A percentile compares a stretch with the other conserved stretches of the same genome.
Evolutionary conservation across 1,140 invertebrate genomes (phyloP).

Genomic region (Pentalonia nigronervosa): DNA sequence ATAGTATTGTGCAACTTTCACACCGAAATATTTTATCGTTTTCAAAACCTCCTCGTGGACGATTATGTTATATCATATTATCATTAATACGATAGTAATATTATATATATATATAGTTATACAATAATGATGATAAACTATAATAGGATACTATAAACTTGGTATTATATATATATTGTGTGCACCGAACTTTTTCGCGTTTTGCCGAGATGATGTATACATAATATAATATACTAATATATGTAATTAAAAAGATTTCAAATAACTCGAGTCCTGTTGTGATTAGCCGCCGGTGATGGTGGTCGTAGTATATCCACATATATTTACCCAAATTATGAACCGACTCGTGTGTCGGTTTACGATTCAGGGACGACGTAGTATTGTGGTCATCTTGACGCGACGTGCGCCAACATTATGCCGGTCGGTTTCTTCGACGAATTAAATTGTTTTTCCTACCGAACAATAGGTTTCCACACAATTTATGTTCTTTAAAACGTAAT

Average conservation of each 20-base stretch:
- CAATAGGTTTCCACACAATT: slow-evolving; percentile 9
- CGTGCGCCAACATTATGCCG: neutral
- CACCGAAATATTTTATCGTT: neutral
- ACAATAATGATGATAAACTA: too few relatives aligned
- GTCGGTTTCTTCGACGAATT: neutral
- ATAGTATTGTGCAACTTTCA: neutral
- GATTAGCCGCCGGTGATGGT: neutral
- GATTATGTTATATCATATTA: neutral
- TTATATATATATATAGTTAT: too few relatives aligned
- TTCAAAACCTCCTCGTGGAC: neutral
- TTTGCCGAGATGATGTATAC: neutral
- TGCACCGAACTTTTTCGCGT: neutral
- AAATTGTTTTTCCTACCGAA: neutral
- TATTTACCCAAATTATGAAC: neutral
- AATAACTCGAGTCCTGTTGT: neutral
- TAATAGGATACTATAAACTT: neutral
- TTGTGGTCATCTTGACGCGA: neutral
- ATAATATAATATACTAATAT: neutral
- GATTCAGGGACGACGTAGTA: neutral
- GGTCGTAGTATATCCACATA: neutral
- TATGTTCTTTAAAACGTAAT: neutral
- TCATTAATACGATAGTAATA: too few relatives aligned
- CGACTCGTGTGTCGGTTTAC: neutral
- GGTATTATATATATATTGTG: neutral
- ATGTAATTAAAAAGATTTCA: neutral